Base-by-base conservation (phyloP, 2,888 invertebrate species). In the Seira ritae region DNA sequence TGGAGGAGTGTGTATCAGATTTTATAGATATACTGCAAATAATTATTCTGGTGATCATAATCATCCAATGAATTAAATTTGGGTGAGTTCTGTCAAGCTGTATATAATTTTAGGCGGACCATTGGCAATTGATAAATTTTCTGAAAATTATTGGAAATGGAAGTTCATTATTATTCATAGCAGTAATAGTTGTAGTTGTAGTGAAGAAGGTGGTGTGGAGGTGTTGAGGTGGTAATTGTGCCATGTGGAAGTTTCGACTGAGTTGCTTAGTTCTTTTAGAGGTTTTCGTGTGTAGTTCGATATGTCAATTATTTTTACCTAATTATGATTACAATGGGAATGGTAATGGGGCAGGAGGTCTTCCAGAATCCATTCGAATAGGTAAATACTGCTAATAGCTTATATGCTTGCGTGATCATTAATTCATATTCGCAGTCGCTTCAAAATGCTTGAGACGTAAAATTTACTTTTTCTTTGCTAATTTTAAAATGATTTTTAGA, bases 301-400 rank as follows among this genome's bases (percentile, higher is more conserved):
- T 75, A 46, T 77, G 77, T 50, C 82, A 82, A 12, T 24, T 82
- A 46, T 37, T 72, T 24, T 31, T 77, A 46, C 82, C 82, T 42
- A 71, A 76, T 69, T 77, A 82, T 19, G 82, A 80, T 60, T 80
- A 55, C 50, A 68, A 81, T 76, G 86, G 84, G 42, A 81, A 80
- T 20, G 84, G 83, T 50, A 71, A 84, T 76, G 86, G 84, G 37
- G 82, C 77, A 19, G 85, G 83, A 12, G 84, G 86, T 12, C 50
- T 87, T 24, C 86, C 86, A 22, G 85, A 87, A 42, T 74, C 80
- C 55, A 87, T 87, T 77, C 74, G 80, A 31, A 81, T 87, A 19
- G 86, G 86, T 87, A 85, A 20, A 50, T 70, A 31, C 1, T n/a
- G n/a, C n/a, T n/a, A n/a, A n/a, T n/a, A n/a, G 31, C 31, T 31